These are phyloP conservation scores for Morus bassanus DNA, from an alignment of 2,797 vertebrate species.

Conservation along the genomic window DNA sequence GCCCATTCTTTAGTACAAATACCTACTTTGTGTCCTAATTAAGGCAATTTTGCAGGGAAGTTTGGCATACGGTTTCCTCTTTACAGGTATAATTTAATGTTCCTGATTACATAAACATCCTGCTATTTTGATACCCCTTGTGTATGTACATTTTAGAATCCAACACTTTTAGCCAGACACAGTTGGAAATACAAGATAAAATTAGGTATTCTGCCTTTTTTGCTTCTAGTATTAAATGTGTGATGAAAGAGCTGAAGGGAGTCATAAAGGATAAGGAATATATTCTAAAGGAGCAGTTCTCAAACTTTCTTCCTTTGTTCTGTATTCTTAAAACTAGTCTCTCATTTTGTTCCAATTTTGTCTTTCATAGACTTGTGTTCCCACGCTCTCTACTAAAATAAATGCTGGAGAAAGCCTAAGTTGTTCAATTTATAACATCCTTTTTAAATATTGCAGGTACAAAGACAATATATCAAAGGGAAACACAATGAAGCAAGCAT, in stretches of 20 bases:
- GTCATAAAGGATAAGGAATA: constrained; percentile 13
- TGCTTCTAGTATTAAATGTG: neutral
- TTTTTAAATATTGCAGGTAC: constrained; percentile 7
- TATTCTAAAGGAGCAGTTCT: neutral
- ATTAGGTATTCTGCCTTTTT: neutral
- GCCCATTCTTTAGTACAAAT: neutral
- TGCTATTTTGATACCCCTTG: neutral
- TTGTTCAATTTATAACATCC: neutral
- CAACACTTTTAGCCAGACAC: neutral
- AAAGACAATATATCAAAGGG: constrained; percentile 20
- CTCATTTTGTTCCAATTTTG: neutral
- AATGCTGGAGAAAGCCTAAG: neutral
- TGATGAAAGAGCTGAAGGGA: neutral
- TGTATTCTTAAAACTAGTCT: neutral
- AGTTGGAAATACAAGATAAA: neutral
- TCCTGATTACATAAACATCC: neutral
- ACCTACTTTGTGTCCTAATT: neutral
- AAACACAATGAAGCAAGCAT: neutral
- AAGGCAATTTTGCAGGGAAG: neutral
- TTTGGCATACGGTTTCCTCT: neutral
- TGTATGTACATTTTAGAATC: neutral
- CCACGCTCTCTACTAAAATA: neutral
- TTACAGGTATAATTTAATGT: neutral
- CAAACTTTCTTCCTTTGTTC: neutral
- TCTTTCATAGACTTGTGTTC: neutral